Evolutionary conservation across 2,888 invertebrate species (phyloP), one percentile per base, ranked within the genome.

Genomic region (Salticus scenicus): DNA sequence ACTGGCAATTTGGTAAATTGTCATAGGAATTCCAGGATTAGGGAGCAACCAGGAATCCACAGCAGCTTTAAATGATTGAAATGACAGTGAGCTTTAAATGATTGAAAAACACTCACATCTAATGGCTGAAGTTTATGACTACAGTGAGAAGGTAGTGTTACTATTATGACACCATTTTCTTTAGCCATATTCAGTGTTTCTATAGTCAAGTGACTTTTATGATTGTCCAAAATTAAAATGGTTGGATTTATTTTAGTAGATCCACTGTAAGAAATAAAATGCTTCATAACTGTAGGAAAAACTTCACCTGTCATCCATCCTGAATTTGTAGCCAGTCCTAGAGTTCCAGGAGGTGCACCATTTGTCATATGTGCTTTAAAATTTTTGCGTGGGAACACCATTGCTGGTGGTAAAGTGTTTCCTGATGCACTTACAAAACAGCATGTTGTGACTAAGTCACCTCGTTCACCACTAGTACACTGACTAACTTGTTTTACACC

Each of bases 91-190:
- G 64, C 30, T 51, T 75, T 75, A 67, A 75, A 75, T 41, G 75
- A 47, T 10, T 30, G 28, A 66, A 30, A 75, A 30, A 75, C 66
- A 28, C 30, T 30, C 27, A 64, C 67, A 75, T 41, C 66, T 37
- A 75, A 89, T 17, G 91, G 91, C 89, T 92, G 92, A 70, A 92
- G 79, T 88, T 91, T 37, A 37, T 90, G 91, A 8, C 91, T 89
- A 76, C 90, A 90, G 88, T 92, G 91, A n/a, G 90, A 91, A 31
- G 90, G 91, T 66, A 91, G 89, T 8, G 91, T 90, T 63, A 92
- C 88, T 67, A 91, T 85, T 63, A 90, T 89, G 41, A 92, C 90
- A 17, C 91, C 91, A 88, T 90, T 89, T 42, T 89, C 89, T 88
- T 90, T 88, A 89, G 90, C 88, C 87, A 88, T 88, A 89, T 90